These are phyloP conservation scores for Ennomos fuscantarius DNA, from an alignment of 2,888 invertebrate species.

Conservation along the genomic window DNA sequence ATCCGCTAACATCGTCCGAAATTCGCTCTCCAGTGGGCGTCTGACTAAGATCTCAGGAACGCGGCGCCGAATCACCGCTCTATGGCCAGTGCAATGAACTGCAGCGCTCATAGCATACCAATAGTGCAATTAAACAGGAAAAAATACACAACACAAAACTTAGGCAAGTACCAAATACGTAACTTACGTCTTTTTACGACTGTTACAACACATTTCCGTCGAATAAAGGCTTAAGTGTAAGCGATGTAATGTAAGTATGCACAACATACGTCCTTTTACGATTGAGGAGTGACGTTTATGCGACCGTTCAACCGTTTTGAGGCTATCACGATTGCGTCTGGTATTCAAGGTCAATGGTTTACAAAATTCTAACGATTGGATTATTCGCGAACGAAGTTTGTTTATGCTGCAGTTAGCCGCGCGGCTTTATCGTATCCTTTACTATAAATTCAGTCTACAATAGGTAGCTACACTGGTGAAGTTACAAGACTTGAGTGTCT, in stretches of 20 bases:
- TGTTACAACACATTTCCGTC: neutral
- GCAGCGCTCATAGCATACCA: conserved; percentile 50
- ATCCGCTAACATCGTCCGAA: conserved; percentile 8
- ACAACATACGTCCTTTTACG: conserved; percentile 9
- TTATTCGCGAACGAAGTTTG: conserved; percentile 10
- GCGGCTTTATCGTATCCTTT: conserved; percentile 3
- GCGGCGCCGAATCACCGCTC: conserved; percentile 40
- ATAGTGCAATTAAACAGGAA: conserved; percentile 51
- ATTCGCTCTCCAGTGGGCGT: conserved; percentile 37
- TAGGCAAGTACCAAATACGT: no score
- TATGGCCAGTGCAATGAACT: conserved; percentile 50
- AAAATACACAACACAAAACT: conserved; percentile 9
- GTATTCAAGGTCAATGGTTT: conserved; percentile 26
- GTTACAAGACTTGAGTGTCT: no score
- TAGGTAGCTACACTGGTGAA: conserved; percentile 35
- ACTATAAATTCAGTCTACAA: neutral
- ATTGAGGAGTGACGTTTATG: conserved; percentile 4
- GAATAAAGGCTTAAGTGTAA: conserved; percentile 42
- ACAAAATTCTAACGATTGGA: conserved; percentile 27
- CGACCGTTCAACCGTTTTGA: conserved; percentile 23
- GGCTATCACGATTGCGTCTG: conserved; percentile 15
- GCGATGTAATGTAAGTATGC: neutral
- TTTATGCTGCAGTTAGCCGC: conserved; percentile 2
- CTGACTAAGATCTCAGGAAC: conserved; percentile 46
- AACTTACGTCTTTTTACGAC: no score